Conservation (phyloP, 2,888 invertebrate species). For the Bellardia bayeri region DNA sequence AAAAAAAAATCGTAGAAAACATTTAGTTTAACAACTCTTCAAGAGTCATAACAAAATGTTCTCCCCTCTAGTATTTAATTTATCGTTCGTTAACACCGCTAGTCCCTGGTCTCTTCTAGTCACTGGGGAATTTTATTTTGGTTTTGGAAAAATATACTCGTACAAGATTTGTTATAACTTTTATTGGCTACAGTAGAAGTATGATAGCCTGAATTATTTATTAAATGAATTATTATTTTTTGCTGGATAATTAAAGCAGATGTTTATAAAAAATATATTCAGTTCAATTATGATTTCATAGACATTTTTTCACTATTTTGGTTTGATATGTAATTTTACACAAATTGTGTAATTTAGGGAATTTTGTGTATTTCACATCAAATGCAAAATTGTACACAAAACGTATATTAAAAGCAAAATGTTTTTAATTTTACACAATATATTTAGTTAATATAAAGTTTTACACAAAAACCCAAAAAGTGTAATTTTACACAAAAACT, state of each 20-base stretch:
- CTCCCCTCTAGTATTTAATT: slow-evolving; percentile 3
- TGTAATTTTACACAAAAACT: too few relatives aligned
- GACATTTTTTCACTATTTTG: background rate
- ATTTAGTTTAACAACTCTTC: slow-evolving; percentile 29
- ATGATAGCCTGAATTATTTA: slow-evolving; percentile 28
- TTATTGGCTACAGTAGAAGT: slow-evolving; percentile 36
- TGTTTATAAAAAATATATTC: slow-evolving; percentile 3
- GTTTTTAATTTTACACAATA: too few relatives aligned
- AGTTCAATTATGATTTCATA: background rate
- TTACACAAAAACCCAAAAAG: too few relatives aligned
- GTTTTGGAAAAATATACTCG: slow-evolving; percentile 5
- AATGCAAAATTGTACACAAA: too few relatives aligned
- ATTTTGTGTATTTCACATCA: too few relatives aligned
- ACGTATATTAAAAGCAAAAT: too few relatives aligned
- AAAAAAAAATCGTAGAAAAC: slow-evolving; percentile 1
- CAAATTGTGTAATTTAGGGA: background rate
- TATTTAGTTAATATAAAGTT: too few relatives aligned
- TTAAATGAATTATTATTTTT: slow-evolving; percentile 42
- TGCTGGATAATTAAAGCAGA: slow-evolving; percentile 49
- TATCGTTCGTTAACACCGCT: background rate
- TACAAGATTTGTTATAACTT: slow-evolving; percentile 9
- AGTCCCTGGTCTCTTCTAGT: background rate
- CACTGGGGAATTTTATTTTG: slow-evolving; percentile 35
- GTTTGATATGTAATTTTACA: background rate
- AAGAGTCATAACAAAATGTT: slow-evolving; percentile 41